A percentile compares a stretch with the other conserved stretches of the same genome.
phyloP scores from a whole-genome alignment of 2,113 vertebrate species.

The Mesocricetus auratus region DNA sequence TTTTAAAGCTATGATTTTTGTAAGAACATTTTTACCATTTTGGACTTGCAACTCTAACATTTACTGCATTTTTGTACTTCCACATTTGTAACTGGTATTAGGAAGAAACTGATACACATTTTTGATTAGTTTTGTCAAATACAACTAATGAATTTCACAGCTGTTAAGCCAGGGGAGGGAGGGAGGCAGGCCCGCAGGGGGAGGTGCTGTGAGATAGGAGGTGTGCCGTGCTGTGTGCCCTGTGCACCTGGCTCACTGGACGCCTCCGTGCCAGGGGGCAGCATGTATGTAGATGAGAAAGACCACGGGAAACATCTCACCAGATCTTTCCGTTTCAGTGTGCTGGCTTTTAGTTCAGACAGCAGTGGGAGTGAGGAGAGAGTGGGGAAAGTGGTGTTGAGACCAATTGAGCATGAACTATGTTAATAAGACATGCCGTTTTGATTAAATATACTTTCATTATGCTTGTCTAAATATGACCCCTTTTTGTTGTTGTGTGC shows the following conservation, averaged over 20 bases:
- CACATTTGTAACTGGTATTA: constrained; percentile 44
- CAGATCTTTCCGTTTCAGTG: constrained; percentile 55
- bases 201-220: not conserved
- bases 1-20: constrained; percentile 62
- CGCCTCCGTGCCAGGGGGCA: constrained; percentile 30
- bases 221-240: not conserved
- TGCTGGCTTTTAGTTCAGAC: constrained; percentile 59
- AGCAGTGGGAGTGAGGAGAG: constrained; percentile 25
- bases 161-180: too few relatives aligned
- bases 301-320: constrained; percentile 57
- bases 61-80: constrained; percentile 51
- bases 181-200: too few relatives aligned
- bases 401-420: constrained; percentile 63
- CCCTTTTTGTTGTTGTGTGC: constrained; percentile 80
- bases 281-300: constrained; percentile 41
- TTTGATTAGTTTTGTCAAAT: constrained; percentile 48
- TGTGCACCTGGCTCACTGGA: constrained; percentile 1
- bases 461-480: constrained; percentile 75
- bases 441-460: constrained; percentile 78
- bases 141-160: constrained; percentile 25
- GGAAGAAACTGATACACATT: constrained; percentile 20
- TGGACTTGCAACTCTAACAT: constrained; percentile 40
- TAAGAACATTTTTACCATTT: constrained; percentile 1
- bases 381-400: constrained; percentile 68
- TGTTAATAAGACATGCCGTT: constrained; percentile 75